Evolutionary conservation across 1,140 invertebrate species (phyloP).

Genomic region (Zelostemma sp.): DNA sequence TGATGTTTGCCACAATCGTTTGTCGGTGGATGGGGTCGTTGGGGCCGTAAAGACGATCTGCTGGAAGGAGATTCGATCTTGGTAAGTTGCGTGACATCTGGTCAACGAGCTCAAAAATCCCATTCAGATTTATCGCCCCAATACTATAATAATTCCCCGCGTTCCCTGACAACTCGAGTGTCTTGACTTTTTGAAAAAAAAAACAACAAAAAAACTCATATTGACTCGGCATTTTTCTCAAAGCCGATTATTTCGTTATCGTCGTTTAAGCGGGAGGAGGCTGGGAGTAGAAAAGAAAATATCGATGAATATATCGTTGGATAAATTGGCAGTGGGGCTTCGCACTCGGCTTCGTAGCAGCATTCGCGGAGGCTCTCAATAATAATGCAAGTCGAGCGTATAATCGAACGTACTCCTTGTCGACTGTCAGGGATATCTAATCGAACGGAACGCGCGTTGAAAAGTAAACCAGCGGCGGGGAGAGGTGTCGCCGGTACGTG

Average conservation of each 20-base stretch:
- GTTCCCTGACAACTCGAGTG: not conserved
- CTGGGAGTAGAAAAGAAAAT: too few relatives aligned
- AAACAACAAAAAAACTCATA: not conserved
- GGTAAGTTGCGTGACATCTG: constrained; percentile 60
- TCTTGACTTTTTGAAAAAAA: not conserved
- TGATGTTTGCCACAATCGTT: constrained; percentile 61
- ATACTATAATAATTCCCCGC: constrained; percentile 29
- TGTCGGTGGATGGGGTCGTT: constrained; percentile 65
- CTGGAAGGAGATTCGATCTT: constrained; percentile 64
- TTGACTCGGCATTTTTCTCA: constrained; percentile 10
- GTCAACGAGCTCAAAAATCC: constrained; percentile 44
- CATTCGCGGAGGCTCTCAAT: constrained; percentile 8
- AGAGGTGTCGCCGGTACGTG: constrained; percentile 15
- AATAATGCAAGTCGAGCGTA: constrained; percentile 15
- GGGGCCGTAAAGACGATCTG: constrained; percentile 65
- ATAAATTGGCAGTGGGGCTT: constrained; percentile 1
- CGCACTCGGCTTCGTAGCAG: not conserved
- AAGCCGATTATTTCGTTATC: constrained; percentile 24
- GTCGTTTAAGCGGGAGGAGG: too few relatives aligned
- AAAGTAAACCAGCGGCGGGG: constrained; percentile 51
- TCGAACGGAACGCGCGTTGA: constrained; percentile 54
- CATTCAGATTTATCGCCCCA: constrained; percentile 48
- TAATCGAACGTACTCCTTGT: constrained; percentile 48
- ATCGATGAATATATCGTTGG: not conserved
- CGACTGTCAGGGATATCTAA: constrained; percentile 57